Conservation (phyloP, 1,140 invertebrate species). For the Nymphalis io region DNA sequence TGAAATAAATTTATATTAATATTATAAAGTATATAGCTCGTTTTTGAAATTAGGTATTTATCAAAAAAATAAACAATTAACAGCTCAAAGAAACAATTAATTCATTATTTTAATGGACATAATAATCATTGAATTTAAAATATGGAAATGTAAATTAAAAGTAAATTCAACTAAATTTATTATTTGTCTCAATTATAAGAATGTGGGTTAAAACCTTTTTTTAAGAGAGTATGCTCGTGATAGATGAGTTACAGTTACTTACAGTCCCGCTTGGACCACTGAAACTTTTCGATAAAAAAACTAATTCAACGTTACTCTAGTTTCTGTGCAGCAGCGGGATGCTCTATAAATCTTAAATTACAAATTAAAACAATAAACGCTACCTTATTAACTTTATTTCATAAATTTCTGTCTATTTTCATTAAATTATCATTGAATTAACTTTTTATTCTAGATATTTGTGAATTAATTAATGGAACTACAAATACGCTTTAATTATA, state of each 20-base stretch:
- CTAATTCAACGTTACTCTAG: constrained; percentile 15
- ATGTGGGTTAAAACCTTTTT: constrained; percentile 14
- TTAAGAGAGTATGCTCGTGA: constrained; percentile 11
- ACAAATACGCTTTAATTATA: too few species aligned
- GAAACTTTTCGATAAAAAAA: constrained; percentile 27
- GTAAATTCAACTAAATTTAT: background rate
- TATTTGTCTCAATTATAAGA: background rate
- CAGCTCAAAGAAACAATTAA: too few species aligned
- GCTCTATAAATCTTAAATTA: constrained; percentile 9
- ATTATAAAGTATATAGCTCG: too few species aligned
- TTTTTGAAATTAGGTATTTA: too few species aligned
- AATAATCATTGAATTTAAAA: too few species aligned
- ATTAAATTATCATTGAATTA: background rate
- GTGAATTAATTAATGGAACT: background rate
- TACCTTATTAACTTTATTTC: background rate
- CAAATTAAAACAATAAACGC: constrained; percentile 8
- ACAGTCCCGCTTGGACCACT: constrained; percentile 20
- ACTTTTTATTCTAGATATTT: too few species aligned
- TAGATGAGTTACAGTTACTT: constrained; percentile 20
- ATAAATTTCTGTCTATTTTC: too few species aligned
- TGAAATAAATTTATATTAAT: too few species aligned
- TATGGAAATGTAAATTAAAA: too few species aligned
- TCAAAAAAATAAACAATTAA: too few species aligned
- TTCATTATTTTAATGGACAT: too few species aligned
- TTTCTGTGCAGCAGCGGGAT: constrained; percentile 5